phyloP scores from a whole-genome alignment of 2,797 vertebrate genomes.

The Myripristis murdjan region DNA sequence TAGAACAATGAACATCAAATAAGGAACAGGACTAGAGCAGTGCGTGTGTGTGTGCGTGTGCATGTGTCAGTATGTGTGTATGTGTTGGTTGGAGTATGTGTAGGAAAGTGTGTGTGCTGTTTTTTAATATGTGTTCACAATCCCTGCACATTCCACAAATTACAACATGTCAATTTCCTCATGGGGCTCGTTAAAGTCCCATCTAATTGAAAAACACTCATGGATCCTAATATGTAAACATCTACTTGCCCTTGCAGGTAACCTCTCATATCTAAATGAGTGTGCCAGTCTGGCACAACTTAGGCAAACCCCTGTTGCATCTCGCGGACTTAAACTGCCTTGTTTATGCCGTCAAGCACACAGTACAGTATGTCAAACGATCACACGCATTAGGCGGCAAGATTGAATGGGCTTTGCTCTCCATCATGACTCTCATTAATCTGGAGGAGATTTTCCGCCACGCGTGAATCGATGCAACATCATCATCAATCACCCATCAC shows the following conservation, averaged over 20 bases:
- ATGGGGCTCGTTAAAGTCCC: slow-evolving; percentile 1
- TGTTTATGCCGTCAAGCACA: slow-evolving; percentile 54
- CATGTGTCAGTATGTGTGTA: not conserved
- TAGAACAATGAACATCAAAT: slow-evolving; percentile 52
- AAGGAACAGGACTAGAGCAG: not conserved
- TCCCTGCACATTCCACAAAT: slow-evolving; percentile 7
- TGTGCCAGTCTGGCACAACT: slow-evolving; percentile 27
- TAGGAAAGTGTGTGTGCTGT: slow-evolving; percentile 1
- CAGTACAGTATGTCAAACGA: not conserved
- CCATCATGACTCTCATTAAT: slow-evolving; percentile 70
- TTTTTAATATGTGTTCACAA: slow-evolving; percentile 3
- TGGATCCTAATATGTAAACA: slow-evolving; percentile 25
- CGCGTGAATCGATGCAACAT: slow-evolving; percentile 61
- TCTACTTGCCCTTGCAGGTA: not conserved
- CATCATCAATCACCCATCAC: slow-evolving; percentile 71
- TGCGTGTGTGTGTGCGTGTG: not conserved
- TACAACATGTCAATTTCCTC: slow-evolving; percentile 16
- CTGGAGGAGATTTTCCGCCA: slow-evolving; percentile 57
- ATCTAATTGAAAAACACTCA: slow-evolving; percentile 14
- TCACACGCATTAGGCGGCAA: slow-evolving; percentile 2
- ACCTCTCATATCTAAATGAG: not conserved
- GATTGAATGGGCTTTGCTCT: slow-evolving; percentile 46
- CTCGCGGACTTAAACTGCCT: slow-evolving; percentile 50
- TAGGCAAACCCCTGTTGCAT: slow-evolving; percentile 58
- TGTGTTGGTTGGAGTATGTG: not conserved